Evolutionary conservation across 2,113 vertebrate genomes (phyloP).

Genomic region (Brachyhypopomus occidentalis): DNA sequence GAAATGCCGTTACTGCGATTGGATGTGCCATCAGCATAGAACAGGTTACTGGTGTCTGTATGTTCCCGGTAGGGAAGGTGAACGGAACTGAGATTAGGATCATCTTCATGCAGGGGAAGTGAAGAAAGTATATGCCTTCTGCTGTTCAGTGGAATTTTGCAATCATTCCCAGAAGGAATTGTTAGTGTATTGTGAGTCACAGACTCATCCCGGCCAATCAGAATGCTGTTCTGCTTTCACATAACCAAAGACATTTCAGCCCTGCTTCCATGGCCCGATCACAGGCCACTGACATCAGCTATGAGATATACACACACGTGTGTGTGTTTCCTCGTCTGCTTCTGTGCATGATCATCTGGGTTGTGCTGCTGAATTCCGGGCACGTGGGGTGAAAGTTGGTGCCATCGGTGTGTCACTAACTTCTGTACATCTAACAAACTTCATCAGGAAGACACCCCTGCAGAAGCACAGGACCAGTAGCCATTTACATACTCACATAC

Average conservation of each 20-base stretch:
- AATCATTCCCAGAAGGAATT: not conserved
- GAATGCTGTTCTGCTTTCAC: constrained; percentile 16
- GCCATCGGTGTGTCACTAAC: too few relatives aligned
- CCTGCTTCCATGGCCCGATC: not conserved
- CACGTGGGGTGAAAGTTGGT: too few relatives aligned
- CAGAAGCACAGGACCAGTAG: too few relatives aligned
- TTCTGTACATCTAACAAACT: too few relatives aligned
- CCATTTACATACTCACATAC: too few relatives aligned
- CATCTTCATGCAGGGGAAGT: not conserved
- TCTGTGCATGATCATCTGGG: too few relatives aligned
- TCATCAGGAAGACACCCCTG: too few relatives aligned
- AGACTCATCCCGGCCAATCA: not conserved
- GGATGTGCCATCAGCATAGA: not conserved
- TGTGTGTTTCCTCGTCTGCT: not conserved
- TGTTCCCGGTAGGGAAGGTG: not conserved
- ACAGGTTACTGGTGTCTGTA: not conserved
- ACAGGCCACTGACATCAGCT: not conserved
- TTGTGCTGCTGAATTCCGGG: too few relatives aligned
- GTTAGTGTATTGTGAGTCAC: not conserved
- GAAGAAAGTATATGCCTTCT: not conserved
- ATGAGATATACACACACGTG: not conserved
- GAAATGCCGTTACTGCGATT: not conserved
- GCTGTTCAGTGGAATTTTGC: not conserved
- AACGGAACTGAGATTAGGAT: not conserved
- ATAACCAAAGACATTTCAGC: not conserved